Conservation (phyloP, 2,888 invertebrate genomes). For the Drosophila austrosaltans region DNA sequence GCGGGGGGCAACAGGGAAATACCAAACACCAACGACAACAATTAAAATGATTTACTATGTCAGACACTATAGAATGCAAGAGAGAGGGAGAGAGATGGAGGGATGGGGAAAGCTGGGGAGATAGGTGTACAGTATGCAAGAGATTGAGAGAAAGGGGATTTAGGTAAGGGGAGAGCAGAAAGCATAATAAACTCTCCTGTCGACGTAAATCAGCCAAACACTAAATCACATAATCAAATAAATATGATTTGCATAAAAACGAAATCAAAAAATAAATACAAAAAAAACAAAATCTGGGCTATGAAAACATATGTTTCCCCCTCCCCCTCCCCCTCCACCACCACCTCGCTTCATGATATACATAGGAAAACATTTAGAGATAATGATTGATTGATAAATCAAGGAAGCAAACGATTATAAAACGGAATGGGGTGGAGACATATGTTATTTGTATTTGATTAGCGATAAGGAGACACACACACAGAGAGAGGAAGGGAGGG, state of each 20-base stretch:
- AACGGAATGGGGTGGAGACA: constrained; percentile 42
- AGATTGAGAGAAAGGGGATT: constrained; percentile 33
- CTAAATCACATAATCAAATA: constrained; percentile 76
- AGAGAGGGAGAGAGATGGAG: neutral
- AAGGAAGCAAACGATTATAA: constrained; percentile 16
- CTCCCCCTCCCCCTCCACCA: neutral
- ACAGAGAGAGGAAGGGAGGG: neutral
- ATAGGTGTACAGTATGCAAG: too few relatives aligned
- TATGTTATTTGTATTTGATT: constrained; percentile 67
- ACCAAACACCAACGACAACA: constrained; percentile 74
- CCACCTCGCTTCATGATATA: neutral
- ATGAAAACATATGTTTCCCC: constrained; percentile 59
- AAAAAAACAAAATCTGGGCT: constrained; percentile 29
- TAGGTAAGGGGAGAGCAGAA: constrained; percentile 37
- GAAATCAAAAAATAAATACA: constrained; percentile 52
- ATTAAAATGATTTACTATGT: constrained; percentile 76
- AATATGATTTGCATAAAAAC: constrained; percentile 79
- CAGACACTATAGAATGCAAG: constrained; percentile 33
- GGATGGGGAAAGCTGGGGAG: neutral
- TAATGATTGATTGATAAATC: constrained; percentile 69
- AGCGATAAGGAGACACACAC: constrained; percentile 52
- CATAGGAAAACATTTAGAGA: constrained; percentile 36
- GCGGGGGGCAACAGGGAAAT: constrained; percentile 21
- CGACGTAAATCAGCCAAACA: constrained; percentile 71
- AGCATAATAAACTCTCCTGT: constrained; percentile 67